Conservation (phyloP, 2,113 vertebrate species). For the Entomyzon cyanotis region DNA sequence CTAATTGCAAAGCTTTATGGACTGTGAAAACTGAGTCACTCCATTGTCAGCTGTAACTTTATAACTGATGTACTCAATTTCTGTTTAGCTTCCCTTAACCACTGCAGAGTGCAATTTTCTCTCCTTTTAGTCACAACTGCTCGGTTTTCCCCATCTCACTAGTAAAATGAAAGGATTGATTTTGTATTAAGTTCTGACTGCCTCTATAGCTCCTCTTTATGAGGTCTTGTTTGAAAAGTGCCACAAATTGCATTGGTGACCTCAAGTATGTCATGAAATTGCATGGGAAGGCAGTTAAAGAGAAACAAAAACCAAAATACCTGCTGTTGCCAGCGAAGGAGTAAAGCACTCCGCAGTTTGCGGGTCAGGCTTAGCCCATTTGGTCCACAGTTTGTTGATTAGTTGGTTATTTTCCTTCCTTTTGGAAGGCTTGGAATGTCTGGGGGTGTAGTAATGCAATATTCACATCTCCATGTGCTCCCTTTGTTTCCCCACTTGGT, state of each 20-base stretch:
- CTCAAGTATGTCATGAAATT: not conserved
- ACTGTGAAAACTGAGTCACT: slow-evolving; percentile 13
- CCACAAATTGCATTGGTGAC: not conserved
- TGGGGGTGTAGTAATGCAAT: no score
- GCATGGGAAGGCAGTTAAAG: not conserved
- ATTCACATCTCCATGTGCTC: no score
- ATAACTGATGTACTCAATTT: not conserved
- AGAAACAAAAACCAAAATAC: not conserved
- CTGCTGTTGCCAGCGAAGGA: not conserved
- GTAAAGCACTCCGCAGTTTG: not conserved
- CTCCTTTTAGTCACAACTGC: not conserved
- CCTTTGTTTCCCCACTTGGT: no score
- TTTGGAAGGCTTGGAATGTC: not conserved
- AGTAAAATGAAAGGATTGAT: not conserved
- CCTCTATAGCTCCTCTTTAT: not conserved
- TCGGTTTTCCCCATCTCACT: not conserved
- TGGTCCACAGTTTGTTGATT: not conserved
- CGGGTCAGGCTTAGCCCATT: not conserved
- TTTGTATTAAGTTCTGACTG: not conserved
- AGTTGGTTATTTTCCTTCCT: not conserved
- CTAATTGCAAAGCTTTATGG: slow-evolving; percentile 20
- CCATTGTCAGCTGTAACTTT: not conserved
- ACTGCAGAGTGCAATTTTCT: not conserved
- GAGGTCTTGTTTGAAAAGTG: not conserved
- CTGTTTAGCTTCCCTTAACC: not conserved